Evolutionary conservation across 2,113 vertebrate species (phyloP).

Genomic region (Lipotes vexillifer): DNA sequence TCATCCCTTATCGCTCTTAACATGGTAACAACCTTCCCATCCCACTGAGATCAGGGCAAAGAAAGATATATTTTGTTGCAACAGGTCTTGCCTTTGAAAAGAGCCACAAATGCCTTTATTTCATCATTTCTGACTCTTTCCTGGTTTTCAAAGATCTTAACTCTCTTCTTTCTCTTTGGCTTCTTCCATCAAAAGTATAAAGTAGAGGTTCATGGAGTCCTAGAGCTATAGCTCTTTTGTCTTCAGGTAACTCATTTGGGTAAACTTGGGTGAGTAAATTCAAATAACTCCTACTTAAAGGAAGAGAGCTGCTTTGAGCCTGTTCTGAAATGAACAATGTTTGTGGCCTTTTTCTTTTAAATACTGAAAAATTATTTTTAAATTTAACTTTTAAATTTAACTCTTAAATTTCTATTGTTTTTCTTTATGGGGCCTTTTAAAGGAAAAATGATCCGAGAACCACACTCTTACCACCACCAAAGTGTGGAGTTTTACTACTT

Average conservation of each 20-base stretch:
- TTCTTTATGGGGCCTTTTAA: not conserved
- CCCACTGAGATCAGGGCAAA: not conserved
- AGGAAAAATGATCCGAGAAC: not conserved
- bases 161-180: not conserved
- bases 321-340: not conserved
- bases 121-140: not conserved
- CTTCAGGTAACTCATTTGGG: not conserved
- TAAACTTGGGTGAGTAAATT: not conserved
- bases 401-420: not conserved
- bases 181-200: not conserved
- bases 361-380: not conserved
- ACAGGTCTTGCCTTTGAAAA: not conserved
- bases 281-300: not conserved
- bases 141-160: not conserved
- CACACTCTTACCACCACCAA: not conserved
- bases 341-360: not conserved
- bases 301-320: not conserved
- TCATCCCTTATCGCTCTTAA: not conserved
- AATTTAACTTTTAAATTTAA: no score
- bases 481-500: not conserved
- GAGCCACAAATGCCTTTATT: not conserved
- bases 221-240: not conserved
- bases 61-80: not conserved
- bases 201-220: not conserved
- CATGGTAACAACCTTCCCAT: not conserved